phyloP scores from a whole-genome alignment of 2,888 invertebrate genomes.

The Crioceris asparagi region DNA sequence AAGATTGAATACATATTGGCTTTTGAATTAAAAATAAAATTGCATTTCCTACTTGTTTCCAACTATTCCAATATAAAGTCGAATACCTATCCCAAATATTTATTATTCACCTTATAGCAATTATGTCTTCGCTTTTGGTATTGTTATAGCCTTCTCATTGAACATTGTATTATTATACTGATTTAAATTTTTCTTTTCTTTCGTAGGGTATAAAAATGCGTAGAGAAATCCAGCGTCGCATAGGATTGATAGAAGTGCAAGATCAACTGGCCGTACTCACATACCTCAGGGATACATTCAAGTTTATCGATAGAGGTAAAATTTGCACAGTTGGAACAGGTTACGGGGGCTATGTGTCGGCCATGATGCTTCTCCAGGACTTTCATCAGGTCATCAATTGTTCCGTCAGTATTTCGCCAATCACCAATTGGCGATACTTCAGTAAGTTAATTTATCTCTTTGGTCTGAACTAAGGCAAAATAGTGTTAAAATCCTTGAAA shows the following conservation, averaged over 20 bases:
- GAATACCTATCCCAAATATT: too few species aligned
- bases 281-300: constrained; percentile 67
- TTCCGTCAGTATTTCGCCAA: constrained; percentile 76
- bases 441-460: constrained; percentile 44
- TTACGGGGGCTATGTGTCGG: constrained; percentile 79
- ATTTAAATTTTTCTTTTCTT: background rate
- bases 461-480: too few species aligned
- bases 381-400: constrained; percentile 69
- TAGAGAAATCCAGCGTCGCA: constrained; percentile 57
- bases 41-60: too few species aligned
- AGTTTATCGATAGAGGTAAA: constrained; percentile 69
- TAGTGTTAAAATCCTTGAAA: too few species aligned
- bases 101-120: too few species aligned
- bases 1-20: too few species aligned
- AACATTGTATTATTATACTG: background rate
- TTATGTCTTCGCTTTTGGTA: too few species aligned
- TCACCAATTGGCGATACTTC: constrained; percentile 73
- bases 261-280: constrained; percentile 52
- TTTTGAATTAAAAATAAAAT: too few species aligned
- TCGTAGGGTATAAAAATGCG: constrained; percentile 35
- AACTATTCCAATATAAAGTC: too few species aligned
- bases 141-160: too few species aligned
- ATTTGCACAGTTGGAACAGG: constrained; percentile 82
- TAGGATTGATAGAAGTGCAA: constrained; percentile 53
- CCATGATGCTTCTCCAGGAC: constrained; percentile 70